Evolutionary conservation across 2,113 vertebrate species (phyloP), one percentile per base, ranked within the genome.

Genomic region (Paraplagusia blochii): DNA sequence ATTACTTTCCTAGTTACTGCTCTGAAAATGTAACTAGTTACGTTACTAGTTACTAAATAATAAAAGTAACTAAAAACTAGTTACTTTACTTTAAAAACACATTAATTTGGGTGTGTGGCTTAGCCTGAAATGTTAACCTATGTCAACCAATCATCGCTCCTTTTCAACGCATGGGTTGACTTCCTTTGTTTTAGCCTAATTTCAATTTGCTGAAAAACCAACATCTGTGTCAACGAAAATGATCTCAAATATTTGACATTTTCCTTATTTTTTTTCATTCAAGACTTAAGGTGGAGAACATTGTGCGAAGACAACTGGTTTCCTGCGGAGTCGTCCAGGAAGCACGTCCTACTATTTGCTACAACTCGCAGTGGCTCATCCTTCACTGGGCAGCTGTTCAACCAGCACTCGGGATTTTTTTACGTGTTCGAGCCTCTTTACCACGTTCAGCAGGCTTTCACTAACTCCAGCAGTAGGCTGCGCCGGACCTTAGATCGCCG

Each of bases 371-470:
- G 91, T 4, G 91, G 92, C 34, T 93, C 91, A 5, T 93, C 91
- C 46, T 93, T 93, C 77, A 88, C 90, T 0, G 92, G 91, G 4
- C 91, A 92, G 69, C 82, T 93, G 42, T 87, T 93, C 65, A 93
- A 93, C 80, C 91, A 92, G 62, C 88, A 93, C 80, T 84, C 89
- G 0, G 83, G 66, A 15, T 67, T 92, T 44, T 93, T 92, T 69
- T 92, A 93, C 4, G 66, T 92, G 45, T 93, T 87, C 36, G 92
- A 92, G 71, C 92, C 92, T 6, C 91, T 93, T 56, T 92, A 91
- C 66, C 91, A 92, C 11, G 88, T 90, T 36, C 88, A 92, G 60
- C 85, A 88, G 47, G 84, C 85, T 42, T 90, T 93, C 72, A 89
- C 81, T 44, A 90, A 91, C 66, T 87, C 87, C 53, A 91, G 86